phyloP scores from a whole-genome alignment of 2,113 vertebrate species.

The Tenrec ecaudatus region DNA sequence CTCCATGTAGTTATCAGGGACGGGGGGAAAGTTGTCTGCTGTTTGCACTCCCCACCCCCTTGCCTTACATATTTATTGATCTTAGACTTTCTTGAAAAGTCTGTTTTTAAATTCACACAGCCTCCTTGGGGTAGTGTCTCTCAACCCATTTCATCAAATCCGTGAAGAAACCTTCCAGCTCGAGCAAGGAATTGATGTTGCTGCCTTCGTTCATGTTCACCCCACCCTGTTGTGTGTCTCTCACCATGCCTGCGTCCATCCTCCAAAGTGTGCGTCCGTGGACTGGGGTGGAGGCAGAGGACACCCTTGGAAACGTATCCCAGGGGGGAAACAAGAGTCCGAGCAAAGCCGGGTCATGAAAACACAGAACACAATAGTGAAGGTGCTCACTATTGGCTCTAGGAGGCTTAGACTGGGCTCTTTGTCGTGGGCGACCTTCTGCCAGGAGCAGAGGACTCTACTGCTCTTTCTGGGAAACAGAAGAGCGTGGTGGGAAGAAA shows the following conservation, averaged over 20 bases:
- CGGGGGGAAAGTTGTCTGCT: not conserved
- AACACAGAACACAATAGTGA: not conserved
- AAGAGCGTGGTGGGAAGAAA: not conserved
- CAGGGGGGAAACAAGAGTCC: no score
- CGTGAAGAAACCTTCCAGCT: not conserved
- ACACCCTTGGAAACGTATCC: not conserved
- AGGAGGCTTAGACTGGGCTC: not conserved
- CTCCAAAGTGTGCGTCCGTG: not conserved
- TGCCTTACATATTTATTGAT: conserved; percentile 9
- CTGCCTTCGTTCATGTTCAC: not conserved
- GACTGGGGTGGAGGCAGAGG: no score
- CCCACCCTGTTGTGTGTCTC: not conserved
- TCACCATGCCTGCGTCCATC: not conserved
- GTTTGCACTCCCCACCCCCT: not conserved
- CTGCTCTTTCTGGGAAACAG: not conserved
- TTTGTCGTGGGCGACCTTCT: not conserved
- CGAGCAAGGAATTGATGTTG: not conserved
- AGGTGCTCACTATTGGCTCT: fast-evolving
- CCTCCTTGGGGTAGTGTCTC: not conserved
- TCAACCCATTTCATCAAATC: not conserved
- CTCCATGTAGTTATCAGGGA: not conserved
- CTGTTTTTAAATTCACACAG: not conserved
- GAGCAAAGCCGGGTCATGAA: not conserved
- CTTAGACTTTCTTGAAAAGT: conserved; percentile 44
- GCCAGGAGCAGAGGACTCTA: fast-evolving